Evolutionary conservation across 2,113 vertebrate genomes (phyloP).

Genomic region (Sinocyclocheilus anshuiensis): DNA sequence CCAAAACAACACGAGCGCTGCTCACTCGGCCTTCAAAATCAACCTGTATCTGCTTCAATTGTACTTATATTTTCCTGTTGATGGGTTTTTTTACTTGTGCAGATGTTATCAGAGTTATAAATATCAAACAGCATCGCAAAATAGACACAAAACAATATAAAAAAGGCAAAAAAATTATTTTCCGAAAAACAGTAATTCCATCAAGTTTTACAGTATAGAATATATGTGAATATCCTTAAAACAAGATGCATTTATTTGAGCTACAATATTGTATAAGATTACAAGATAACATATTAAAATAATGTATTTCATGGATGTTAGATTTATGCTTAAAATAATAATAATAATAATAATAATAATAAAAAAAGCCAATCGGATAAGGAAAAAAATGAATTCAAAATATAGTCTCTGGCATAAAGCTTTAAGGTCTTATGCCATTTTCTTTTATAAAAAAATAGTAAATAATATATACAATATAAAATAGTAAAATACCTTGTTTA

Average conservation of each 20-base stretch:
- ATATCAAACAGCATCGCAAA: neutral
- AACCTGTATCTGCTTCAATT: neutral
- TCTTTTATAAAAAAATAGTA: too few relatives aligned
- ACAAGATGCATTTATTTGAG: neutral
- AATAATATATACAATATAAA: too few relatives aligned
- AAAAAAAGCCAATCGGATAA: too few relatives aligned
- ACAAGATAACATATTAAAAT: too few relatives aligned
- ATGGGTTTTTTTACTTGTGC: neutral
- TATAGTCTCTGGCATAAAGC: too few relatives aligned
- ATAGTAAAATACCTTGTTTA: neutral
- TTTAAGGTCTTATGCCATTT: too few relatives aligned
- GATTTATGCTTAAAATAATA: too few relatives aligned
- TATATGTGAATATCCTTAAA: neutral
- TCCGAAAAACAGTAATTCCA: neutral
- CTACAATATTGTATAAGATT: neutral
- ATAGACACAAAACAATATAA: neutral
- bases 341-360: too few relatives aligned
- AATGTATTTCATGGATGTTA: too few relatives aligned
- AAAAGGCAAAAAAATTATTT: neutral
- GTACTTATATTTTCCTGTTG: neutral
- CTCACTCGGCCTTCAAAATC: neutral
- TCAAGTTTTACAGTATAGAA: neutral
- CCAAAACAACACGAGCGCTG: neutral
- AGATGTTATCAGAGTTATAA: neutral
- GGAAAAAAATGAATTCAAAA: too few relatives aligned